Conservation (phyloP, 2,888 invertebrate genomes). For the Agonopterix alstromeriana region DNA sequence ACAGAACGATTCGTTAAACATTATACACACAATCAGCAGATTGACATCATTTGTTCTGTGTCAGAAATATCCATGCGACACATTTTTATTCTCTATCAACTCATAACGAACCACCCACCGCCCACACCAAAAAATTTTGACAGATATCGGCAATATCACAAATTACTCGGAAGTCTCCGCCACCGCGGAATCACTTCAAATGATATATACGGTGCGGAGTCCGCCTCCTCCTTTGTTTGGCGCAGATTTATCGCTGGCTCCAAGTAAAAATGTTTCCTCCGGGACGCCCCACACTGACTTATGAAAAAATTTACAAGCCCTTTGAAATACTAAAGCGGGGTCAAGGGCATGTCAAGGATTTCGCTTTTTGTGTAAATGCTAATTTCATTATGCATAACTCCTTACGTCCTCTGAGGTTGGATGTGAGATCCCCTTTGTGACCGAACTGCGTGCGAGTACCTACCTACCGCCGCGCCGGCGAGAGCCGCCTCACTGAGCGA, state of each 20-base stretch:
- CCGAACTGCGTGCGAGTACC: no score
- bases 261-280: conserved; percentile 7
- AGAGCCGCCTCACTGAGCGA: neutral
- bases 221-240: conserved; percentile 7
- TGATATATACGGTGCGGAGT: conserved; percentile 8
- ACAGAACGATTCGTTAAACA: no score
- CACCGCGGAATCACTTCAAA: conserved; percentile 5
- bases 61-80: no score
- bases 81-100: no score
- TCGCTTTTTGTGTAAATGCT: neutral
- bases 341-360: conserved; percentile 3
- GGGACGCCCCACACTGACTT: conserved; percentile 5
- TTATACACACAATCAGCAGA: no score
- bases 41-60: no score
- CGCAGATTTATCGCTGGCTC: conserved; percentile 8
- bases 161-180: neutral
- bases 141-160: conserved; percentile 3
- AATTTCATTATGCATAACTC: conserved; percentile 8
- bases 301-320: conserved; percentile 10
- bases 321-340: conserved; percentile 4
- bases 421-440: neutral
- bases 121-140: neutral
- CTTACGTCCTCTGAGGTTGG: conserved; percentile 3
- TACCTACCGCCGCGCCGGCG: neutral
- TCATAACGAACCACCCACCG: no score